Evolutionary conservation across 2,113 vertebrate genomes (phyloP), one percentile per base, ranked within the genome.

Genomic region (Microtus ochrogaster): DNA sequence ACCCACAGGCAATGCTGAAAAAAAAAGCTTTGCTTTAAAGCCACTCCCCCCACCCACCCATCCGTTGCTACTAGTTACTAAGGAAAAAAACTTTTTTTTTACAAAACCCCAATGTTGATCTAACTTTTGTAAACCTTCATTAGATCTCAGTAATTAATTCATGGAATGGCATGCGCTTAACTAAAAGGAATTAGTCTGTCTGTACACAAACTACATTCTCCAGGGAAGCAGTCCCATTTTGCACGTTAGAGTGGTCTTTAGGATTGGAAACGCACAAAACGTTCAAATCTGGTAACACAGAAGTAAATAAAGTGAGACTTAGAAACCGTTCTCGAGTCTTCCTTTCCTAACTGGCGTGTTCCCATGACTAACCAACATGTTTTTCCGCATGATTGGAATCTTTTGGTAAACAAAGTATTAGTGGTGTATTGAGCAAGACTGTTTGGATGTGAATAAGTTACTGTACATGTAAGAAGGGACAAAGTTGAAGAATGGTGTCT

Each of bases 401-500:
- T 92, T 96, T 97, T 79, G n/a, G 88, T 96, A 96, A 94, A 94
- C 77, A 87, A 96, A 95, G 61, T 72, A 89, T 96, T 93, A 90
- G 70, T 13, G 92, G 55, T 19, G 58, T 94, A 78, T 87, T 94
- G 81, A 97, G 66, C 82, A 94, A 93, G 30, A 96, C 26, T 92
- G 74, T 41, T 81, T 9, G 36, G 79, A 89, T 83, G 81, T 89
- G 93, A 97, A 96, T 24, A 70, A 88, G 97, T 91, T 84, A 49
- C 98, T 98, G 98, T 96, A 99, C 98, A 98, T 98, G 93, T 39
- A 90, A 47, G 78, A 7, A 41, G 73, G 82, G 89, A 41, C 39
- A 81, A 87, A 49, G 26, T 2, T 66, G n/a, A 95, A 94, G n/a
- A 63, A 66, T 13, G 91, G 52, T 24, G 44, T 84, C 44, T 30